Evolutionary conservation across 2,797 vertebrate species (phyloP).

Genomic region (Premnoplex brunnescens): DNA sequence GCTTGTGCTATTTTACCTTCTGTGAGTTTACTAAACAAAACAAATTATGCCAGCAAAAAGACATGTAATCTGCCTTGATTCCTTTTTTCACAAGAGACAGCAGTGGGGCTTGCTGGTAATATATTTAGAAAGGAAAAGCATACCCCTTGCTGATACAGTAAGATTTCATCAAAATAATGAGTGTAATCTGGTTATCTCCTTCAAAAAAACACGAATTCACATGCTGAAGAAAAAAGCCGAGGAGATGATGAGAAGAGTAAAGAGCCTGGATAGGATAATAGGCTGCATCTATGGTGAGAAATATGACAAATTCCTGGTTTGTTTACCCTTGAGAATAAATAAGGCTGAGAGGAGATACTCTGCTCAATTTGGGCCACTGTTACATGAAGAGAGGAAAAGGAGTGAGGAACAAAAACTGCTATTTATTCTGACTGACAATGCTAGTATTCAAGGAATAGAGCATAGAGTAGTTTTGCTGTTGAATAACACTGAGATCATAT

Average conservation of each 20-base stretch:
- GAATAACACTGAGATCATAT: background rate
- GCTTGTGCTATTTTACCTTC: background rate
- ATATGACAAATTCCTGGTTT: background rate
- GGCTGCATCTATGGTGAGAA: background rate
- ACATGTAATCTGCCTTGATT: background rate
- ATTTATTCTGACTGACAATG: background rate
- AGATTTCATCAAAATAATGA: conserved; percentile 5
- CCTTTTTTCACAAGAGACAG: background rate
- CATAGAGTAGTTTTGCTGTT: background rate
- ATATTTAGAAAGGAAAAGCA: background rate
- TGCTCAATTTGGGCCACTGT: background rate
- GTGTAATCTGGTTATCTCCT: background rate
- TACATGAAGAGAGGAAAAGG: background rate
- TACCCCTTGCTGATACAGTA: background rate
- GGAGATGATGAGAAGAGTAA: background rate
- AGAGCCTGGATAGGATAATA: background rate
- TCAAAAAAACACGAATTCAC: background rate
- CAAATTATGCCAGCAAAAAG: background rate
- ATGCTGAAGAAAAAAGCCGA: background rate
- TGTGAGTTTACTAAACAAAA: background rate
- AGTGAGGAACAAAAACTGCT: background rate
- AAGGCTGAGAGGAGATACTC: background rate
- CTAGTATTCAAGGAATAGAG: background rate
- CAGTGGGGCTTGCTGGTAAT: background rate
- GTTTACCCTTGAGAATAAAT: background rate